These are phyloP conservation scores for Lordiphosa stackelbergi DNA, from an alignment of 1,140 invertebrate species.

Conservation along the genomic window DNA sequence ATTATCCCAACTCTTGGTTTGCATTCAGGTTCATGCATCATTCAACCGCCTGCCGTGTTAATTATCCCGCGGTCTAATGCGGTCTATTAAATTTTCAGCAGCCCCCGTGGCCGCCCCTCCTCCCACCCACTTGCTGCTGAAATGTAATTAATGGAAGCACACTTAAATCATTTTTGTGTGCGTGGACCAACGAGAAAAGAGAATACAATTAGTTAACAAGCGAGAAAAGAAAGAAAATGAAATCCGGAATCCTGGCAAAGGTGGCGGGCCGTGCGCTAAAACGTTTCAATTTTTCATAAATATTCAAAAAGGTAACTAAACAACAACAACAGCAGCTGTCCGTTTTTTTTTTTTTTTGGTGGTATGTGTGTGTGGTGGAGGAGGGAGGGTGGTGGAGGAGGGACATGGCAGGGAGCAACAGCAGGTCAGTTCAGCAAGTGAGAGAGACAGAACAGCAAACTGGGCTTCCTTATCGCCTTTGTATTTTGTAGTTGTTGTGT, in stretches of 20 bases:
- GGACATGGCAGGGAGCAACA: not conserved
- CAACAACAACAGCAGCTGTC: conserved; percentile 44
- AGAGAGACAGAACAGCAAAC: conserved; percentile 1
- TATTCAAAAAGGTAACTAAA: conserved; percentile 72
- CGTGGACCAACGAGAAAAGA: conserved; percentile 46
- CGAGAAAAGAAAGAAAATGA: conserved; percentile 34
- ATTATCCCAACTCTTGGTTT: conserved; percentile 27
- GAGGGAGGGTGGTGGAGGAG: conserved; percentile 29
- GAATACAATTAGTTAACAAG: conserved; percentile 73
- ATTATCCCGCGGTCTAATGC: conserved; percentile 65
- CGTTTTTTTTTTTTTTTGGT: conserved; percentile 25
- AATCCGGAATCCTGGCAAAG: conserved; percentile 40
- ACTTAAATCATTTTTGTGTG: conserved; percentile 74
- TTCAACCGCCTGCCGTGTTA: conserved; percentile 67
- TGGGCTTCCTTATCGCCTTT: conserved; percentile 58
- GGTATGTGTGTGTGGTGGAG: conserved; percentile 13
- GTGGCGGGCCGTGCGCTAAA: conserved; percentile 55
- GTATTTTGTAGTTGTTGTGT: conserved; percentile 43
- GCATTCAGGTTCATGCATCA: conserved; percentile 59
- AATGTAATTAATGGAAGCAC: conserved; percentile 72
- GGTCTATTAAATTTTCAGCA: conserved; percentile 70
- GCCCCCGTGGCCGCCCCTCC: conserved; percentile 3
- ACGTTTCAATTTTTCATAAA: conserved; percentile 76
- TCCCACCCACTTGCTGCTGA: conserved; percentile 14
- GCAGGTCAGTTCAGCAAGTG: not conserved